Evolutionary conservation across 2,888 invertebrate species (phyloP).

Genomic region (Calephelis perditalis): DNA sequence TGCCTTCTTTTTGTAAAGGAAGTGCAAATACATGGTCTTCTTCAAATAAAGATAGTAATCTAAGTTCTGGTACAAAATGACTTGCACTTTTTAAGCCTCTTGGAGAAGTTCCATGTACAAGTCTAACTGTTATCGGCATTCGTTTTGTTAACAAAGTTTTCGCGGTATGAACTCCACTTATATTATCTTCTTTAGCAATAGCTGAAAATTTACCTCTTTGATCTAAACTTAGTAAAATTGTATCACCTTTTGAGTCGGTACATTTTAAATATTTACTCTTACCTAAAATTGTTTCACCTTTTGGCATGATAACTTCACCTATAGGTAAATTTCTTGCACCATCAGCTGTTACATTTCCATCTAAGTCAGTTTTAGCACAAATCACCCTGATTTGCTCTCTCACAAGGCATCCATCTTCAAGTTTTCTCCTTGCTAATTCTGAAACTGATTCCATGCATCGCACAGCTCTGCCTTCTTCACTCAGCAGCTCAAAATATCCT

Average conservation of each 20-base stretch:
- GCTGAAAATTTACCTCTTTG: constrained; percentile 95
- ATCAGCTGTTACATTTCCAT: constrained; percentile 81
- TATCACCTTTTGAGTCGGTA: constrained; percentile 90
- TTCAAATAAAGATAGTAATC: constrained; percentile 90
- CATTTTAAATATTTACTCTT: constrained; percentile 92
- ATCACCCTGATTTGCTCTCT: constrained; percentile 87
- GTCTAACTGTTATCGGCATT: constrained; percentile 93
- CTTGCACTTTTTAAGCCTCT: constrained; percentile 88
- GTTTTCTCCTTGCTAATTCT: constrained; percentile 87
- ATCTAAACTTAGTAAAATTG: constrained; percentile 88
- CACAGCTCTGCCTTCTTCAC: constrained; percentile 95
- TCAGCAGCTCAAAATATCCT: constrained; percentile 95
- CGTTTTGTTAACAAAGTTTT: constrained; percentile 92
- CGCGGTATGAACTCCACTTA: constrained; percentile 95
- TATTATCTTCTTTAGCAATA: constrained; percentile 94
- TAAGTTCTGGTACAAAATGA: constrained; percentile 90
- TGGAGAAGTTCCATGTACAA: constrained; percentile 94
- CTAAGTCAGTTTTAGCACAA: constrained; percentile 79
- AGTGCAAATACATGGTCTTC: constrained; percentile 91
- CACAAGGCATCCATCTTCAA: constrained; percentile 87
- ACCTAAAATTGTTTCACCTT: constrained; percentile 82
- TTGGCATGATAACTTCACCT: constrained; percentile 90
- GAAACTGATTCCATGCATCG: constrained; percentile 92
- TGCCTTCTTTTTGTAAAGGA: constrained; percentile 88
- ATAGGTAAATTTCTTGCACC: constrained; percentile 86